Base-by-base conservation (phyloP, 2,888 invertebrate species). In the Acanthoscelides obtectus region DNA sequence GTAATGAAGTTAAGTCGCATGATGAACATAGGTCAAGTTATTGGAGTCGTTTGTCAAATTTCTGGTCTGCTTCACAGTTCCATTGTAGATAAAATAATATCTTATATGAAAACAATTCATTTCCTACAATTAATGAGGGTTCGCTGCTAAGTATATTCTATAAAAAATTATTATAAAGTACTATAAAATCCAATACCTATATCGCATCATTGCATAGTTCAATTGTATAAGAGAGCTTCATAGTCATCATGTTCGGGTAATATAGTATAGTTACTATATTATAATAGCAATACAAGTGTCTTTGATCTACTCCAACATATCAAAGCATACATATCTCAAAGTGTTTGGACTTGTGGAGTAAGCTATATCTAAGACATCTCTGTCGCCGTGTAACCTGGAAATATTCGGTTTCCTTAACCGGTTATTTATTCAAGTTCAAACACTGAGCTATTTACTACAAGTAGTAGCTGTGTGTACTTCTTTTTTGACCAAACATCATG, bases 111-210 rank as follows among this genome's bases (percentile, higher is more conserved):
- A 45, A 45, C 17, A 12, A 45, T 45, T 45, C 17, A 45, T 45
- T 45, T 45, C 12, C 6, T 17, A 45, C 17, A 45, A 3, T 45
- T 45, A 45, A 45, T 45, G 45, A 12, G 45, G 45, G 17, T 12
- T 45, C 45, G 5, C 17, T 45, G 45, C 45, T 45, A 45, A 12
- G 17, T 45, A 12, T 64, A 69, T 64, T 4, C 22, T 64, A 64
- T 71, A 67, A 65, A 66, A 45, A 22, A 70, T 66, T 65, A 66
- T 22, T 45, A 22, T 20, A 68, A 78, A 78, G 79, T 80, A 78
- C 79, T 79, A 79, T 79, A 80, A 80, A 80, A 80, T 80, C 80
- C 80, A 80, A 79, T 80, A 78, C 45, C 5, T 45, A 6, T 12
- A 45, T 45, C 45, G 45, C 17, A 45, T 45, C 45, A 12, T 1